Conservation (phyloP, 1,140 invertebrate genomes). For the Leptinotarsa undecemlineata region DNA sequence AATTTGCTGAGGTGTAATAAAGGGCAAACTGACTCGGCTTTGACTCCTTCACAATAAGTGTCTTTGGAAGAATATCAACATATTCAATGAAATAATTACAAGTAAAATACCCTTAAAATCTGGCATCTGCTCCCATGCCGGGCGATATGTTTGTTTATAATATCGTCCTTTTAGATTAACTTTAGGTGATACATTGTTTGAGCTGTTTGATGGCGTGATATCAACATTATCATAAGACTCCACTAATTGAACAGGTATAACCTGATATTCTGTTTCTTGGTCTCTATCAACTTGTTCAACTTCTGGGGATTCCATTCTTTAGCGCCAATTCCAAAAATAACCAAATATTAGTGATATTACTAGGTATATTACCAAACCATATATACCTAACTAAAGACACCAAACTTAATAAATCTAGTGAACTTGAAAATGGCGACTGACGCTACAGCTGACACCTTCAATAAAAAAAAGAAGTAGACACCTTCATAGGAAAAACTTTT, state of each 20-base stretch:
- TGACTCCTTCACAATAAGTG: too few species aligned
- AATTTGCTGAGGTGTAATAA: too few species aligned
- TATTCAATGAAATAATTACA: neutral
- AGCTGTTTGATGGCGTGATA: conserved; percentile 27
- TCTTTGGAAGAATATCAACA: too few species aligned
- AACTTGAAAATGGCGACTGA: too few species aligned
- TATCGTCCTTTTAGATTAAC: conserved; percentile 45
- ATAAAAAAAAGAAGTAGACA: neutral
- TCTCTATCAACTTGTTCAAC: conserved; percentile 30
- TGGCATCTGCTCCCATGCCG: conserved; percentile 62
- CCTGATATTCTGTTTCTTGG: conserved; percentile 35
- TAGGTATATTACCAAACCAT: neutral
- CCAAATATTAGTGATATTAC: conserved; percentile 22
- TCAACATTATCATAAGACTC: conserved; percentile 34
- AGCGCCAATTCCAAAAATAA: conserved; percentile 42
- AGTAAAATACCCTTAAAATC: conserved; percentile 61
- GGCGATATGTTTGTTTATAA: conserved; percentile 64
- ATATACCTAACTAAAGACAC: too few species aligned
- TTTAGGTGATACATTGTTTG: conserved; percentile 23
- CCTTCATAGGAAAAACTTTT: too few species aligned
- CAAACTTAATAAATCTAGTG: too few species aligned
- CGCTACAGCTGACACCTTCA: too few species aligned
- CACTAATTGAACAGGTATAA: conserved; percentile 43
- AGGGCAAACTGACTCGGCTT: too few species aligned
- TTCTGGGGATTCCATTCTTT: conserved; percentile 46